Evolutionary conservation across 2,113 vertebrate genomes (phyloP).

Genomic region (Phalacrocorax aristotelis): DNA sequence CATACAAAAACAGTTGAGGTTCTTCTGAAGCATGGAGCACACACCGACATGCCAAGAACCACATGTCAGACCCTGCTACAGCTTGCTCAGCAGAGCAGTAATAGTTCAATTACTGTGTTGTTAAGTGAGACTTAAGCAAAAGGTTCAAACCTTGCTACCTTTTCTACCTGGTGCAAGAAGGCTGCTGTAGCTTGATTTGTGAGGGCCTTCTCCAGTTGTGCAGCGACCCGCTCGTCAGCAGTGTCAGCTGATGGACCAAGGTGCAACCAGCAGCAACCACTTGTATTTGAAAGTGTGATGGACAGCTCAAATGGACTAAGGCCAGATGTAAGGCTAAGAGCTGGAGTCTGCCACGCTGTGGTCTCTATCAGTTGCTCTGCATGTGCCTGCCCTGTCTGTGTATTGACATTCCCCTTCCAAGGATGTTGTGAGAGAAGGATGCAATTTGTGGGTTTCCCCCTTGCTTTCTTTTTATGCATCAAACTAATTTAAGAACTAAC

Average conservation of each 20-base stretch:
- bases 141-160: not conserved
- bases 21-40: slow-evolving; percentile 74
- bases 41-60: slow-evolving; percentile 56
- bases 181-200: not conserved
- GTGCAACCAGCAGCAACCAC: not conserved
- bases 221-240: not conserved
- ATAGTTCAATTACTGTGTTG: not conserved
- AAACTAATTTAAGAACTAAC: slow-evolving; percentile 52
- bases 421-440: not conserved
- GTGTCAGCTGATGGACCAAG: not conserved
- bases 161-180: not conserved
- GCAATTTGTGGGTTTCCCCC: not conserved
- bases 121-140: slow-evolving; percentile 69
- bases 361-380: not conserved
- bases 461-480: not conserved
- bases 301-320: not conserved
- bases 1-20: slow-evolving; percentile 76
- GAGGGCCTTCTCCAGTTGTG: not conserved
- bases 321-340: not conserved
- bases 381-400: not conserved
- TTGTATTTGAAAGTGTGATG: not conserved
- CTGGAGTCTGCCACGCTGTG: not conserved
- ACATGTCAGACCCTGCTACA: slow-evolving; percentile 30
- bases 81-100: not conserved
- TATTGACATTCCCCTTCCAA: not conserved